Evolutionary conservation across 2,113 vertebrate species (phyloP), one percentile per base, ranked within the genome.

Genomic region (Barnardius zonarius): DNA sequence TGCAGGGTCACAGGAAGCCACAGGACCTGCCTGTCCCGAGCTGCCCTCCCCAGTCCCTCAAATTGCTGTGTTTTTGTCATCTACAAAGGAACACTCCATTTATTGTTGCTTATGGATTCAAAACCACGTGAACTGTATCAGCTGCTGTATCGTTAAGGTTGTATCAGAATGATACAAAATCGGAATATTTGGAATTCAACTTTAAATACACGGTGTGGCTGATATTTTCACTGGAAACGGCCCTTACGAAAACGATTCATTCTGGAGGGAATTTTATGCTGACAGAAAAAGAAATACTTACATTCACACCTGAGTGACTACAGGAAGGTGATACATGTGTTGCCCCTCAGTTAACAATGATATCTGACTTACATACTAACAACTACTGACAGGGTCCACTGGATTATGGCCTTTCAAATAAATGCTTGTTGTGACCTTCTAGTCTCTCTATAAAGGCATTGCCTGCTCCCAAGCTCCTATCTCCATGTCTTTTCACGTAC

Each of bases 291-390:
- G 7, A 66, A 93, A 83, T 3, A 23, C 27, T 44, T 44, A 37
- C 10, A 31, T 48, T 84, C 54, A 48, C 57, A 66, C 27, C 48
- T 69, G 24, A n/a, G 35, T 9, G 18, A 48, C 43, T 8, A 44
- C 15, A 37, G 27, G 30, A 61, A 46, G 10, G 35, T 13, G n/a
- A 24, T 20, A 20, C 0, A 23, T 0, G 2, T 3, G 1, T 13
- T 73, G 52, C 19, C 25, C 39, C 20, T 77, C 82, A n/a, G 28
- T 64, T 46, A 91, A 74, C 28, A 62, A 19, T 1, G 10, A 79
- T 4, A 4, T 20, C 31, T 30, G 23, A 85, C 85, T n/a, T n/a
- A 72, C 51, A 48, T 25, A 51, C 33, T 64, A 57, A 7, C 35
- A 48, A 13, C 9, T n/a, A 31, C 70, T 68, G 37, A 13, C 28